Evolutionary conservation across 2,113 vertebrate genomes (phyloP), one percentile per base, ranked within the genome.

Genomic region (Lagopus muta): DNA sequence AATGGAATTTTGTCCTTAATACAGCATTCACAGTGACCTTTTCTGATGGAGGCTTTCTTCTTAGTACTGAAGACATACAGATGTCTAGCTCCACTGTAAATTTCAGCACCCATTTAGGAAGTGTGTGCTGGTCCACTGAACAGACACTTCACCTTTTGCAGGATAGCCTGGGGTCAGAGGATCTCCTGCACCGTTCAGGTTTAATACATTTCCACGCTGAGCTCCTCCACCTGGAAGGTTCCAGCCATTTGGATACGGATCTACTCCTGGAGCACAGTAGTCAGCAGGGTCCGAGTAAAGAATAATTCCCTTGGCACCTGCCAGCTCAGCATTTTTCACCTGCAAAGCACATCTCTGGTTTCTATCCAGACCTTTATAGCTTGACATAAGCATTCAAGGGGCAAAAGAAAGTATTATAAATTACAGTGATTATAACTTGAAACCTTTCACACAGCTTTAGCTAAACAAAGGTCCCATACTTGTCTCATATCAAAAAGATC

Each of bases 131-230:
- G 24, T 11, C 30, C 11, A 62, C 15, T 12, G 27, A 32, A 54
- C 13, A 61, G 77, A 42, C 32, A 40, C 11, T 38, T 95, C 86
- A 99, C 99, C 99, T 97, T 99, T 99, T 17, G 99, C 99, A 13
- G 99, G 99, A 91, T 99, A 99, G 10, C 99, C 99, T 19, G 99
- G 99, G 15, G 99, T 99, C 50, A 99, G 98, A 18, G 99, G 99
- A 88, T 99, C 99, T 55, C 99, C 99, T 12, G 98, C 98, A 28
- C 99, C 99, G 34, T 99, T 99, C 67, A 99, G 97, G 85, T 98
- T 99, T 83, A 99, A 98, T 6, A 99, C 97, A 84, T 99, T 99
- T 43, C 99, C 99, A 89, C 99, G 98, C 80, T 99, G 99, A 80
- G 96, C 99, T 85, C 99, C 99, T 40, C 96, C 97, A 64, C 98